Conservation (phyloP, 1,140 invertebrate genomes). For the Drosophila bipectinata region DNA sequence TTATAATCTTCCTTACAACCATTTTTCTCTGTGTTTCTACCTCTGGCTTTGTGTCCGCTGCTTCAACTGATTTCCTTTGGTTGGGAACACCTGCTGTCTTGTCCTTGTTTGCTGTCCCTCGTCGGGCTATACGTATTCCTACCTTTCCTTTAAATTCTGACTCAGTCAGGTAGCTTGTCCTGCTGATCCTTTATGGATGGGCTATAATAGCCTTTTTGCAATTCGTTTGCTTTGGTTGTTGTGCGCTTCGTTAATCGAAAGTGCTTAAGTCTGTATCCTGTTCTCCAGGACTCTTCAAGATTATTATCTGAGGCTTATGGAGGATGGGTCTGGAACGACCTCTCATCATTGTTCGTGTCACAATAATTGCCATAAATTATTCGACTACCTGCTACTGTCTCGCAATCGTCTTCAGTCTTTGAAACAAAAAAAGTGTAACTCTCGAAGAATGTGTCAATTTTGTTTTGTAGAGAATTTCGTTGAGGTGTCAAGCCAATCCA, state of each 20-base stretch:
- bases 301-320: slow-evolving; percentile 41
- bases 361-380: slow-evolving; percentile 74
- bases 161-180: slow-evolving; percentile 29
- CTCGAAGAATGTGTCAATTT: slow-evolving; percentile 58
- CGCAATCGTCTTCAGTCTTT: slow-evolving; percentile 5
- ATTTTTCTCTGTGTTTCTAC: slow-evolving; percentile 7
- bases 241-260: slow-evolving; percentile 57
- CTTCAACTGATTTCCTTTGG: slow-evolving; percentile 69
- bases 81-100: slow-evolving; percentile 62
- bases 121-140: background rate
- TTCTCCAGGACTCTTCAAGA: slow-evolving; percentile 41
- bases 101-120: slow-evolving; percentile 28
- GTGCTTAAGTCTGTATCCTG: slow-evolving; percentile 60
- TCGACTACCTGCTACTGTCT: slow-evolving; percentile 65
- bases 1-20: background rate
- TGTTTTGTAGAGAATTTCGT: slow-evolving; percentile 21
- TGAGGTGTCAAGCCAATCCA: slow-evolving; percentile 58
- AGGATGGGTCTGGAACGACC: slow-evolving; percentile 27
- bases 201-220: slow-evolving; percentile 55
- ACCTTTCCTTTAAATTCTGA: slow-evolving; percentile 10
- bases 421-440: slow-evolving; percentile 22
- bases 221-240: slow-evolving; percentile 53
- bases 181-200: slow-evolving; percentile 41
- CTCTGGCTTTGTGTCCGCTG: slow-evolving; percentile 15
- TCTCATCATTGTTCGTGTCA: slow-evolving; percentile 59